Evolutionary conservation across 1,140 invertebrate species (phyloP), one percentile per base, ranked within the genome.

Genomic region (Drosophila asahinai): DNA sequence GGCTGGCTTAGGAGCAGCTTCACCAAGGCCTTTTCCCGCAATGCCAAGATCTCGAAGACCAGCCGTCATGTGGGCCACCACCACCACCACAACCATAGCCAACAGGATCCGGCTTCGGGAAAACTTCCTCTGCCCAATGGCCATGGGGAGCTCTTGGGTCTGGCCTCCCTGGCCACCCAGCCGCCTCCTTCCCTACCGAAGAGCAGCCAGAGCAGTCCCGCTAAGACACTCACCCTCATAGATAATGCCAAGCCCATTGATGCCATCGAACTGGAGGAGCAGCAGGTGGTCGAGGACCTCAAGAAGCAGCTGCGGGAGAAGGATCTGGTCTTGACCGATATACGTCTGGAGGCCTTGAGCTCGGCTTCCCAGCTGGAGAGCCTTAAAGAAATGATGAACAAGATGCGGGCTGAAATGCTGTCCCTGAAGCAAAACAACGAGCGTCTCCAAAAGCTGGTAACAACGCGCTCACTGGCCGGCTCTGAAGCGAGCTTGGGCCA

Each of bases 401-500:
- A 98, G 93, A 98, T 99, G 98, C 96, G 97, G 94, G 97, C 97
- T 92, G 98, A 99, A 94, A 99, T 99, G 98, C 94, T 98, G 80
- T 98, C 97, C 82, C 93, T 99, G 79, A 99, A 99, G 92, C 98
- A 99, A 87, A 99, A 99, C 92, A 99, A 99, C 93, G 98, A 99
- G 86, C 95, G 98, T 40, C 94, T 99, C 1, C 98, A 99, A 86
- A 95, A 97, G 78, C 94, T 98, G 77, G 97, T 98, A 2, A 96
- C 96, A 5, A 96, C 95, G 27, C 96, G 97, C 82, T 97, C 97
- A 0, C 90, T 97, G 42, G 96, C 96, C 2, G 97, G 97, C 2
- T 97, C 96, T 9, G 96, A 97, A 77, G 96, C 94, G 65, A 97
- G 96, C 36, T 93, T 97, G 62, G 96, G 93, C 82, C 95, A 83